These are phyloP conservation scores for Megamerina dolium DNA, from an alignment of 2,888 invertebrate genomes.

Conservation along the genomic window DNA sequence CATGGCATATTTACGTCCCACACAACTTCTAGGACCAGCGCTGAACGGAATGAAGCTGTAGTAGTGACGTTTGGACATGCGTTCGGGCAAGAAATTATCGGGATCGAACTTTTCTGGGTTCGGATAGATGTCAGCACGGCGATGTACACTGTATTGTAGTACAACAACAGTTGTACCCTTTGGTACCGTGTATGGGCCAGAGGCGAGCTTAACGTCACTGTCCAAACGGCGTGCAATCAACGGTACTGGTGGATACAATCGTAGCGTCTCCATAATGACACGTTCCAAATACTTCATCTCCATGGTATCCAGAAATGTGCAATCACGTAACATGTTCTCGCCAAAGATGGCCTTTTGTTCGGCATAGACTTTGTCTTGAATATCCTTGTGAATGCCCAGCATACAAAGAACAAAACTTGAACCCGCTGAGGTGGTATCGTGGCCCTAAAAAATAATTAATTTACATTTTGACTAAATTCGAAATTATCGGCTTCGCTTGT, in stretches of 20 bases:
- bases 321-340: conserved; percentile 64
- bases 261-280: conserved; percentile 69
- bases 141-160: conserved; percentile 62
- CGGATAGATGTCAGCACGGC: conserved; percentile 60
- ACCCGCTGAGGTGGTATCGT: conserved; percentile 79
- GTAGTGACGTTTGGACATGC: conserved; percentile 67
- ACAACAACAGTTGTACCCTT: conserved; percentile 66
- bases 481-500: not conserved
- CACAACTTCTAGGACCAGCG: conserved; percentile 74
- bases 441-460: conserved; percentile 53
- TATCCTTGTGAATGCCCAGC: conserved; percentile 72
- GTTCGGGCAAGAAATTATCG: conserved; percentile 73
- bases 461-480: not conserved
- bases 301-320: conserved; percentile 69
- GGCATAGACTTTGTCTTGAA: conserved; percentile 69
- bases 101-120: conserved; percentile 69
- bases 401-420: conserved; percentile 81
- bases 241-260: conserved; percentile 76
- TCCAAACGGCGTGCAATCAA: conserved; percentile 67
- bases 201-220: conserved; percentile 58
- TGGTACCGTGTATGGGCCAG: conserved; percentile 60
- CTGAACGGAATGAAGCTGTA: conserved; percentile 77
- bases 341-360: conserved; percentile 73
- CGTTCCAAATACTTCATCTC: conserved; percentile 78
- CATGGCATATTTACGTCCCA: conserved; percentile 76